Evolutionary conservation across 1,140 invertebrate species (phyloP).

Genomic region (Brevipalpus yothersi): DNA sequence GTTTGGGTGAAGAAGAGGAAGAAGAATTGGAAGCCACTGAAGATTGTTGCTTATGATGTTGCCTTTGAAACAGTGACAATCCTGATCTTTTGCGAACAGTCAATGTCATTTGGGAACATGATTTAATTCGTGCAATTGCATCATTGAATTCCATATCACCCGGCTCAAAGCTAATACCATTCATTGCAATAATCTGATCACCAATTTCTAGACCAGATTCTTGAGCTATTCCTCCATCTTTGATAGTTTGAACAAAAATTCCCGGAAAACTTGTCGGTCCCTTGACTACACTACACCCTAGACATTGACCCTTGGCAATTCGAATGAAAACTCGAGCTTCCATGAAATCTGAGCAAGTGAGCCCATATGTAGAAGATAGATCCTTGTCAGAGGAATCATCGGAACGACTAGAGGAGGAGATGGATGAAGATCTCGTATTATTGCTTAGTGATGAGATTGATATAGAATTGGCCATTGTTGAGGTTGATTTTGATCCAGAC

Average conservation of each 20-base stretch:
- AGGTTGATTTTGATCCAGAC: not conserved
- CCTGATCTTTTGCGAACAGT: slow-evolving; percentile 12
- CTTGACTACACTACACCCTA: slow-evolving; percentile 23
- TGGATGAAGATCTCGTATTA: not conserved
- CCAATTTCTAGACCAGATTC: slow-evolving; percentile 64
- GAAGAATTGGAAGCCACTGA: not conserved
- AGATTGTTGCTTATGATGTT: not conserved
- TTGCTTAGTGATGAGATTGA: not conserved
- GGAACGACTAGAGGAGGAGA: not conserved
- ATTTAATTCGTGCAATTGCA: slow-evolving; percentile 14
- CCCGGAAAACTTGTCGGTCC: slow-evolving; percentile 37
- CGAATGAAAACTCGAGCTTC: not conserved
- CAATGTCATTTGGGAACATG: slow-evolving; percentile 9
- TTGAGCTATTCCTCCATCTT: slow-evolving; percentile 56
- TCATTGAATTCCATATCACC: slow-evolving; percentile 48
- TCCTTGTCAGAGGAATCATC: not conserved
- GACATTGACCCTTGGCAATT: not conserved
- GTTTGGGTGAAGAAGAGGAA: not conserved
- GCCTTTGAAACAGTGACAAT: not conserved
- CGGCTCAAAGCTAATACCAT: slow-evolving; percentile 39
- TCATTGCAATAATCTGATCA: slow-evolving; percentile 74
- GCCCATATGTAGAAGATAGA: not conserved
- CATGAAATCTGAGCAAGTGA: not conserved
- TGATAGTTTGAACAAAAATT: slow-evolving; percentile 71
- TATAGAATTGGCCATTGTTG: not conserved